Evolutionary conservation across 2,113 vertebrate genomes (phyloP).

Genomic region (Numida meleagris): DNA sequence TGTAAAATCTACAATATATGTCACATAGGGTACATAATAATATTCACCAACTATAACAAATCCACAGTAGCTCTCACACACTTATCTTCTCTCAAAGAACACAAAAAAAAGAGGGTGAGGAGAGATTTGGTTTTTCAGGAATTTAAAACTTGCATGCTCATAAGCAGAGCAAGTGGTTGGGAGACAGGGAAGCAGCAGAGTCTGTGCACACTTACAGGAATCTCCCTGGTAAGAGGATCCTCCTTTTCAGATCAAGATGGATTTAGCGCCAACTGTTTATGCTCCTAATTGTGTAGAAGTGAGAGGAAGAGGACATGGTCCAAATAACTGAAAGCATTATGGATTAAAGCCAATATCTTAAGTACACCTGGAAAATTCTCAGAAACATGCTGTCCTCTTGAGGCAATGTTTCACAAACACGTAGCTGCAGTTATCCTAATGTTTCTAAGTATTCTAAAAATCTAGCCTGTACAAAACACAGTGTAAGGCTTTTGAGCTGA

Average conservation of each 20-base stretch:
- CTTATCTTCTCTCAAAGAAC: neutral
- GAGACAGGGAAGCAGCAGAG: neutral
- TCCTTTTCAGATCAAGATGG: neutral
- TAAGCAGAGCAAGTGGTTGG: neutral
- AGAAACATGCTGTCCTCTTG: neutral
- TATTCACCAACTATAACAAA: slow-evolving; percentile 14
- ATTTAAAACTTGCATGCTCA: neutral
- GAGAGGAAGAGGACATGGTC: neutral
- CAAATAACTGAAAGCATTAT: neutral
- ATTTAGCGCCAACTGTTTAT: neutral
- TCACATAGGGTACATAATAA: neutral
- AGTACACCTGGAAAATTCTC: neutral
- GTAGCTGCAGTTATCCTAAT: neutral
- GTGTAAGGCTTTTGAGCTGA: neutral
- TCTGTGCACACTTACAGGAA: neutral
- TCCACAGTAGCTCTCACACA: neutral
- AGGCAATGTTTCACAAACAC: neutral
- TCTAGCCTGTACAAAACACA: neutral
- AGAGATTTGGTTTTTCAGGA: neutral
- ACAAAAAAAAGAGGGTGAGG: neutral
- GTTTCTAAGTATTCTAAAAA: neutral
- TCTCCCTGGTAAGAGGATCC: neutral
- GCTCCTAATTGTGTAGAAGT: neutral
- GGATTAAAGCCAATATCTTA: neutral
- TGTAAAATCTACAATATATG: neutral